A percentile compares a stretch with the other conserved stretches of the same genome.
phyloP scores from a whole-genome alignment of 1,140 invertebrate species.

The Conus ventricosus region DNA sequence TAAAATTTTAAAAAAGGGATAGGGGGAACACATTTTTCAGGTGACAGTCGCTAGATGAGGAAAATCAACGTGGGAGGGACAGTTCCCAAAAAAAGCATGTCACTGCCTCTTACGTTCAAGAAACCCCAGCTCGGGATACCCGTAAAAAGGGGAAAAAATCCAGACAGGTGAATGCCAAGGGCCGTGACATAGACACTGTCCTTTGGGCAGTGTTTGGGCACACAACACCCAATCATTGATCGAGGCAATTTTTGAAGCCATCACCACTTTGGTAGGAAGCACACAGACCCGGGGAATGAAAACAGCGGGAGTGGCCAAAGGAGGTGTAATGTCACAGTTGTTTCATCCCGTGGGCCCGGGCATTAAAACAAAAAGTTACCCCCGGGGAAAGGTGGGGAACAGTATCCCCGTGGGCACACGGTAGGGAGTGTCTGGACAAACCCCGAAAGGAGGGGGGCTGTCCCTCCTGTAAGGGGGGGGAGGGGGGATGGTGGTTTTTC shows the following conservation, averaged over 20 bases:
- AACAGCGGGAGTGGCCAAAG: conserved; percentile 16
- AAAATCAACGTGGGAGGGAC: not conserved
- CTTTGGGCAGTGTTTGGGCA: not conserved
- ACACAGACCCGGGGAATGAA: not conserved
- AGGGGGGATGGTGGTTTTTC: not conserved
- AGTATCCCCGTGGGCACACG: not conserved
- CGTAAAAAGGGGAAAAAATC: not conserved
- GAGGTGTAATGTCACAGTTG: conserved; percentile 20
- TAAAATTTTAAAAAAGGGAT: not conserved
- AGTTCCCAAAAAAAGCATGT: not conserved
- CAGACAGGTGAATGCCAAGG: conserved; percentile 14
- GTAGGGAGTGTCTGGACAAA: conserved; percentile 16
- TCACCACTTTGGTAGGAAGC: conserved; percentile 4
- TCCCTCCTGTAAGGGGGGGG: not conserved
- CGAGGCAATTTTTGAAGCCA: not conserved
- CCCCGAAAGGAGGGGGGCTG: not conserved
- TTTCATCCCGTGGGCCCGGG: conserved; percentile 10
- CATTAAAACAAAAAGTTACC: conserved; percentile 16
- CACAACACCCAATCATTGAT: conserved; percentile 17
- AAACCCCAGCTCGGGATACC: not conserved
- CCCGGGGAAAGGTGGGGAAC: not conserved
- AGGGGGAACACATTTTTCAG: not conserved
- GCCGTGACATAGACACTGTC: not conserved
- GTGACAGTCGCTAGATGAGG: conserved; percentile 16
- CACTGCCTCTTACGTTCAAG: not conserved